These are phyloP conservation scores for Pocillopora damicornis DNA, from an alignment of 64 coral and sea anemone genomes.

Conservation along the genomic window DNA sequence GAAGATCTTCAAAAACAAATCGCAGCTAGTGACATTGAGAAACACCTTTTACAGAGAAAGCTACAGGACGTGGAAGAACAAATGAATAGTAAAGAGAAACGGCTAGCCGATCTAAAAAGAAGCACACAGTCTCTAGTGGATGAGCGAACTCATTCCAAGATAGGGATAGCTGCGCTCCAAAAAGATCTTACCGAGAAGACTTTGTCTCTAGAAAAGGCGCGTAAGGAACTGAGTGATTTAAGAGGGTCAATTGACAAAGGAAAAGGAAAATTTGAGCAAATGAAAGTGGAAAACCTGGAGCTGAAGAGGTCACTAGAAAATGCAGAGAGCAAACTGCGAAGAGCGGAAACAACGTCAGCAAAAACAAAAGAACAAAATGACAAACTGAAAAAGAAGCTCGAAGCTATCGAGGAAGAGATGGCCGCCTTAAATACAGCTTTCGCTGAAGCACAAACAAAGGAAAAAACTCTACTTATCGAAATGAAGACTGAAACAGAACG, in stretches of 20 bases:
- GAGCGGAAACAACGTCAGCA: not conserved
- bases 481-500: slow-evolving; percentile 50
- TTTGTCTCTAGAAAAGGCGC: slow-evolving; percentile 19
- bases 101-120: not conserved
- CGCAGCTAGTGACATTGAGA: slow-evolving; percentile 23
- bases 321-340: slow-evolving; percentile 17
- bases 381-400: slow-evolving; percentile 28
- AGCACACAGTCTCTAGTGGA: slow-evolving; percentile 10
- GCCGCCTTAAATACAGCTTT: slow-evolving; percentile 19
- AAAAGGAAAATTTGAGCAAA: not conserved
- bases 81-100: slow-evolving; percentile 19
- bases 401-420: slow-evolving; percentile 42
- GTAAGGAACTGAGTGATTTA: slow-evolving; percentile 27
- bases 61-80: slow-evolving; percentile 12
- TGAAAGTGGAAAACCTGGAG: slow-evolving; percentile 18
- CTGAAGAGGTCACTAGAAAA: not conserved
- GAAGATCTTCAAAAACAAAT: slow-evolving; percentile 15
- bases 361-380: slow-evolving; percentile 32
- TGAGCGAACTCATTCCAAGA: not conserved
- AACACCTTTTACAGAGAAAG: not conserved
- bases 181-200: slow-evolving; percentile 16
- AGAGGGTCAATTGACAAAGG: slow-evolving; percentile 1
- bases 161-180: slow-evolving; percentile 1
- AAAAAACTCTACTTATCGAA: slow-evolving; percentile 20
- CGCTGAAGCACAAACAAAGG: slow-evolving; percentile 21